phyloP scores from a whole-genome alignment of 1,140 invertebrate genomes.

The Procambarus clarkii region DNA sequence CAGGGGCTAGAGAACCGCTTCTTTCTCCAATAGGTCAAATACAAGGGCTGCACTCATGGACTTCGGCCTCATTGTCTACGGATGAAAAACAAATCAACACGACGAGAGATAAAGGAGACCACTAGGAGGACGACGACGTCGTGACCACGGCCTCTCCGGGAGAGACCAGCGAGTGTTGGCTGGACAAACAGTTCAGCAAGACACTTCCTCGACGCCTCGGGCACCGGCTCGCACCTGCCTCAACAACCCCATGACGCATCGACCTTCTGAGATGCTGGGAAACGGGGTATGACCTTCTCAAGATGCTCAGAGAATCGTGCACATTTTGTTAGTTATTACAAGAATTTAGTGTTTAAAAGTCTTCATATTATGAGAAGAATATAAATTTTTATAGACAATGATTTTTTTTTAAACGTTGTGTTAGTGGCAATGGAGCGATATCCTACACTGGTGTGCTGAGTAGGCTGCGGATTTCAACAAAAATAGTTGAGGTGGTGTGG shows the following conservation, averaged over 20 bases:
- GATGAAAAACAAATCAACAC: constrained; percentile 34
- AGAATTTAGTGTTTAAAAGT: no score
- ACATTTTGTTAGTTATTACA: no score
- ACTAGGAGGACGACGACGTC: constrained; percentile 38
- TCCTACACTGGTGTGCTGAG: no score
- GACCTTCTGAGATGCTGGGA: neutral
- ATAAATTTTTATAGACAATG: no score
- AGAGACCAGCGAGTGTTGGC: constrained; percentile 21
- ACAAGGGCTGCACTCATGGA: constrained; percentile 13
- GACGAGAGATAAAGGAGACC: constrained; percentile 36
- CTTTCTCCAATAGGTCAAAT: neutral
- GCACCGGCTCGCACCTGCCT: constrained; percentile 28
- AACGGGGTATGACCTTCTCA: no score
- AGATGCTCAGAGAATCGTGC: no score
- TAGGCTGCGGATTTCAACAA: no score
- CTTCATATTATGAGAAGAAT: no score
- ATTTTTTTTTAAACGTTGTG: no score
- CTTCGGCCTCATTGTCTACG: constrained; percentile 15
- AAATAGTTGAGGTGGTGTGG: no score
- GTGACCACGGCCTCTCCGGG: constrained; percentile 36
- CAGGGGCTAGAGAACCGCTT: neutral
- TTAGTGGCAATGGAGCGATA: no score
- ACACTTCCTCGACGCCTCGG: constrained; percentile 4
- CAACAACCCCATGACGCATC: neutral
- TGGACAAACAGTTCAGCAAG: constrained; percentile 33